Evolutionary conservation across 2,888 invertebrate genomes (phyloP).

Genomic region (Epiblema foenella): DNA sequence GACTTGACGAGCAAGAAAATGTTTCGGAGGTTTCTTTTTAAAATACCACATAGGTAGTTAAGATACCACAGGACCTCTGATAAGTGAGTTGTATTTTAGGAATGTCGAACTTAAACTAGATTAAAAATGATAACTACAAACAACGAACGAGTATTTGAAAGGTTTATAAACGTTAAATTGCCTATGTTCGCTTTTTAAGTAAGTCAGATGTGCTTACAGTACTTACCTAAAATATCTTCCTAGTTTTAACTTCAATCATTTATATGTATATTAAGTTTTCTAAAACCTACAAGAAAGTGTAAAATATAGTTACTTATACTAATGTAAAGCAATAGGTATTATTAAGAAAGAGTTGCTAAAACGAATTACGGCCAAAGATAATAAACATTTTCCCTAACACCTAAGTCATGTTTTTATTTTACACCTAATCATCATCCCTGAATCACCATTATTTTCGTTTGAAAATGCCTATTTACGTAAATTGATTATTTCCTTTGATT

Average conservation of each 20-base stretch:
- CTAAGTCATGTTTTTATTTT: not conserved
- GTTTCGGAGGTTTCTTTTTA: not conserved
- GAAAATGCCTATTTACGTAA: not conserved
- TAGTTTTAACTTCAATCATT: not conserved
- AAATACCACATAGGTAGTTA: no score
- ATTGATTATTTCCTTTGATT: slow-evolving; percentile 10
- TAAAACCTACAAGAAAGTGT: not conserved
- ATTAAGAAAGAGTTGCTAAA: slow-evolving; percentile 27
- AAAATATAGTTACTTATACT: not conserved
- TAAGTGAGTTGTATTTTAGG: no score
- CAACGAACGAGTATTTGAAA: no score
- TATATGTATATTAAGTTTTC: not conserved
- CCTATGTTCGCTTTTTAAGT: not conserved
- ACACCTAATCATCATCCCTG: not conserved
- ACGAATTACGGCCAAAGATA: slow-evolving; percentile 44
- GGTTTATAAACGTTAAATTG: no score
- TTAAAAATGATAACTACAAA: no score
- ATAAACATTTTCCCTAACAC: slow-evolving; percentile 26
- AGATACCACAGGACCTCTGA: no score
- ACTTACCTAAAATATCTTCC: not conserved
- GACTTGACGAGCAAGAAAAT: not conserved
- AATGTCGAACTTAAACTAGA: no score
- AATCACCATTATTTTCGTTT: not conserved
- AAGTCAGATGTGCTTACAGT: not conserved
- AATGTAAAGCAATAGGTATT: slow-evolving; percentile 11